Conservation (phyloP, 2,113 vertebrate genomes). For the Anolis carolinensis region DNA sequence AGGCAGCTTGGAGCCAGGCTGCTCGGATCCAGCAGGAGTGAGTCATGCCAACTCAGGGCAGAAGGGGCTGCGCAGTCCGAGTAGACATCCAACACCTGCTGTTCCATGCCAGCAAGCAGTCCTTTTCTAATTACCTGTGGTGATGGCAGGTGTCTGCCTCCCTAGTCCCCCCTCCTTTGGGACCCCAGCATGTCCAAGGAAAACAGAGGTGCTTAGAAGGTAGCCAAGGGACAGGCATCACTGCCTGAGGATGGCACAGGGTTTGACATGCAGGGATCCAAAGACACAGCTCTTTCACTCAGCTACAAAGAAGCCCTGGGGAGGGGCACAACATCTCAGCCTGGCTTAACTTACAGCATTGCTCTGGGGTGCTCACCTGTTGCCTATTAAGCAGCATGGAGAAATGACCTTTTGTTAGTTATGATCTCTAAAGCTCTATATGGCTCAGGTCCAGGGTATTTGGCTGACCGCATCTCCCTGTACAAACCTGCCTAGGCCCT, state of each 20-base stretch:
- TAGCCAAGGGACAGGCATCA: not conserved
- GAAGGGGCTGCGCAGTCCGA: rapidly evolving
- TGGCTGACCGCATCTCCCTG: too few relatives aligned
- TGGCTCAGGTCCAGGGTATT: too few relatives aligned
- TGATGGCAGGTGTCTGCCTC: rapidly evolving
- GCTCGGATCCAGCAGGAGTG: rapidly evolving
- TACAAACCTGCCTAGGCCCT: too few relatives aligned
- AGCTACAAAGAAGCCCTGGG: rapidly evolving
- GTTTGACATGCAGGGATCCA: not conserved
- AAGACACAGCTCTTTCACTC: rapidly evolving
- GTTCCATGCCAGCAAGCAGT: rapidly evolving
- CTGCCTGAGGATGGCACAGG: not conserved
- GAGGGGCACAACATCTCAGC: not conserved
- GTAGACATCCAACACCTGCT: not conserved
- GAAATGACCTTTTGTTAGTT: too few relatives aligned
- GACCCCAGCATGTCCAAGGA: not conserved
- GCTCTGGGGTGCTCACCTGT: not conserved
- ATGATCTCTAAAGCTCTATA: too few relatives aligned
- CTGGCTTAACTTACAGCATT: not conserved
- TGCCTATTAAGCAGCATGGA: too few relatives aligned
- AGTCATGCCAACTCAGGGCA: not conserved
- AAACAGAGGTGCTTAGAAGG: constrained; percentile 2
- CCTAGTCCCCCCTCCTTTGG: not conserved
- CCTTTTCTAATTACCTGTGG: rapidly evolving
- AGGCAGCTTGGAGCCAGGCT: rapidly evolving